Base-by-base conservation (phyloP, 2,113 vertebrate species). In the Phrynosoma blainvillii region DNA sequence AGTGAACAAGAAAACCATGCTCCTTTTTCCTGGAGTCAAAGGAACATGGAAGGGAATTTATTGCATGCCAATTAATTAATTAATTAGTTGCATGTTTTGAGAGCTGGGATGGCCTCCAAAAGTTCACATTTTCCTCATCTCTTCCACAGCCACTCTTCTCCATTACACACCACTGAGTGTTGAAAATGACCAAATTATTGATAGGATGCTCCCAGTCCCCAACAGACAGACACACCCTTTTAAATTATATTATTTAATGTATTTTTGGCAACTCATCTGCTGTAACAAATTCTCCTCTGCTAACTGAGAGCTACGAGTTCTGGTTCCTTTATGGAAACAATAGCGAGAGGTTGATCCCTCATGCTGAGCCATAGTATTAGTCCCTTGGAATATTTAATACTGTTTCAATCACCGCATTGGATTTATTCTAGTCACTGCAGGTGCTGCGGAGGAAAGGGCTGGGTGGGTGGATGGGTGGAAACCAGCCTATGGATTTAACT, bases 121-220 rank as follows among this genome's bases (percentile, higher is more conserved):
- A 36, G 36, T 36, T 36, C 36, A 36, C 36, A 36, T 36, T 36
- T 36, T 16, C 32, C 30, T 23, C 21, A 27, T 0, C 40, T 27
- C 59, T 62, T 16, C 85, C 66, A 52, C 36, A 13, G 93, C 92
- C 84, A 70, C 90, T 86, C 52, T 66, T 93, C 94, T 93, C 95
- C 87, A 92, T 96, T 93, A 36, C 95, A 88, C n/a, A 87, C 86
- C 93, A 95, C 96, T 91, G 86, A 93, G 77, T 75, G 74, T 94
- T 95, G 21, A 92, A 96, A 96, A 94, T 93, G 90, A 94, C 93
- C 91, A 86, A 92, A 94, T 89, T 94, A 92, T 96, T 96, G 94
- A 92, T 93, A 94, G 79, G 76, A 84, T 89, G 30, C 62, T 78
- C 90, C 83, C 88, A 77, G 47, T 47, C 47, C 79, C 36, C 75